These are phyloP conservation scores for Amblyjoppa fuscipennis DNA, from an alignment of 2,888 invertebrate genomes.

Conservation along the genomic window DNA sequence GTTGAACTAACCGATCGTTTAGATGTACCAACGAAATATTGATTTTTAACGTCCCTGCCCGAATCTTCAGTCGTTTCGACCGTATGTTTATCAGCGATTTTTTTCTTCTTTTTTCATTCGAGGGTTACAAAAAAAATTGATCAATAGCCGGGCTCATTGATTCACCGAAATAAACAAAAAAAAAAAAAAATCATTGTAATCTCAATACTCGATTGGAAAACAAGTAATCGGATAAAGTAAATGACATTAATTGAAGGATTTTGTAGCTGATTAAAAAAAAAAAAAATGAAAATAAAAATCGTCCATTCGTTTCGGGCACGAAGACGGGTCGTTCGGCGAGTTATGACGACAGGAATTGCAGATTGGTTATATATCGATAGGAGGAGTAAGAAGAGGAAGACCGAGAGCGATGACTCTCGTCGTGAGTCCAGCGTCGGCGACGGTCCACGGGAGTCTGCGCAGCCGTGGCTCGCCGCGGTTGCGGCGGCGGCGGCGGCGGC, in stretches of 20 bases:
- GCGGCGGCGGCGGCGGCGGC: conserved; percentile 43
- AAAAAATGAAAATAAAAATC: conserved; percentile 7
- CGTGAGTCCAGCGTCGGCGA: conserved; percentile 45
- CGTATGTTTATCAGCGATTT: no score
- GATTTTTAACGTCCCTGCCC: no score
- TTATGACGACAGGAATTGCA: conserved; percentile 42
- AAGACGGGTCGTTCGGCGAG: conserved; percentile 46
- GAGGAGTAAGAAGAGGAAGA: conserved; percentile 36
- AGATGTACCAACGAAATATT: no score
- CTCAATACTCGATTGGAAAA: neutral
- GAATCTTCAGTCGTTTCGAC: no score
- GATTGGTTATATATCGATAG: conserved; percentile 49
- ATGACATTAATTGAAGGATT: neutral
- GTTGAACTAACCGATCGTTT: neutral
- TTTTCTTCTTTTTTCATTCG: neutral
- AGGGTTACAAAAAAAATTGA: neutral
- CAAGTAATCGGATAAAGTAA: neutral
- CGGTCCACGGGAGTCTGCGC: conserved; percentile 68
- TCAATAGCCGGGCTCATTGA: neutral
- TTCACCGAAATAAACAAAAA: neutral
- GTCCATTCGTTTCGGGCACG: conserved; percentile 25
- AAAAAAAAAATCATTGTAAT: neutral
- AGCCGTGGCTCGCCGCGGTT: conserved; percentile 62
- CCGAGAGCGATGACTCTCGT: conserved; percentile 48
- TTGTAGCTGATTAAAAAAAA: neutral